Evolutionary conservation across 2,888 invertebrate species (phyloP).

Genomic region (Phasia obesa): DNA sequence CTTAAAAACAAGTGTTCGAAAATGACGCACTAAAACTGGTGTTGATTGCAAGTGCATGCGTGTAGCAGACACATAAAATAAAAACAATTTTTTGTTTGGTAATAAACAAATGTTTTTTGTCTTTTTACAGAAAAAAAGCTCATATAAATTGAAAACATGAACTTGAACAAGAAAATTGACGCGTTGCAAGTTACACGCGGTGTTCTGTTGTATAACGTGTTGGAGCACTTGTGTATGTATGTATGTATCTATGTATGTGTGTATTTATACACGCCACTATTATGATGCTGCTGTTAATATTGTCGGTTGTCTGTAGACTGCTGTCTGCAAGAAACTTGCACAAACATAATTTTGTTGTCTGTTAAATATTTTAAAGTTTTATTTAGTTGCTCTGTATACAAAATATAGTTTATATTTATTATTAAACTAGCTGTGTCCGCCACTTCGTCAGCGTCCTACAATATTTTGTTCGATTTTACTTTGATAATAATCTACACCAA

Average conservation of each 20-base stretch:
- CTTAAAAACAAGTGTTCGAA: slow-evolving; percentile 17
- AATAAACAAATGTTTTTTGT: slow-evolving; percentile 50
- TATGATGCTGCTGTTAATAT: slow-evolving; percentile 21
- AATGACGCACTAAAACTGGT: slow-evolving; percentile 44
- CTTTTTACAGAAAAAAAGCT: not conserved
- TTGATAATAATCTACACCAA: no score
- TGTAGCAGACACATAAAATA: slow-evolving; percentile 50
- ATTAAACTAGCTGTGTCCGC: no score
- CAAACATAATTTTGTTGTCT: slow-evolving; percentile 60
- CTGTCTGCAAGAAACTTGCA: slow-evolving; percentile 58
- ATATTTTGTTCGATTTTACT: no score
- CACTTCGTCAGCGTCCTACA: no score
- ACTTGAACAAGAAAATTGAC: slow-evolving; percentile 72
- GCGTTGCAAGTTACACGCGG: slow-evolving; percentile 48
- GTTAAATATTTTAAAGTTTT: slow-evolving; percentile 46
- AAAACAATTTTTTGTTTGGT: slow-evolving; percentile 48
- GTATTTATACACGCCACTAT: slow-evolving; percentile 8
- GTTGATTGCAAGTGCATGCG: slow-evolving; percentile 59
- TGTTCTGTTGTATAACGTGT: not conserved
- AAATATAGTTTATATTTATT: slow-evolving; percentile 7
- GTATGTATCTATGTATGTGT: not conserved
- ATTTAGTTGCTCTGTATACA: not conserved
- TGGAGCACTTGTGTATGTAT: not conserved
- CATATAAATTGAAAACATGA: slow-evolving; percentile 71
- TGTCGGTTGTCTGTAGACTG: slow-evolving; percentile 42